Evolutionary conservation across 2,797 vertebrate species (phyloP), one percentile per base, ranked within the genome.

Genomic region (Gobionotothen gibberifrons): DNA sequence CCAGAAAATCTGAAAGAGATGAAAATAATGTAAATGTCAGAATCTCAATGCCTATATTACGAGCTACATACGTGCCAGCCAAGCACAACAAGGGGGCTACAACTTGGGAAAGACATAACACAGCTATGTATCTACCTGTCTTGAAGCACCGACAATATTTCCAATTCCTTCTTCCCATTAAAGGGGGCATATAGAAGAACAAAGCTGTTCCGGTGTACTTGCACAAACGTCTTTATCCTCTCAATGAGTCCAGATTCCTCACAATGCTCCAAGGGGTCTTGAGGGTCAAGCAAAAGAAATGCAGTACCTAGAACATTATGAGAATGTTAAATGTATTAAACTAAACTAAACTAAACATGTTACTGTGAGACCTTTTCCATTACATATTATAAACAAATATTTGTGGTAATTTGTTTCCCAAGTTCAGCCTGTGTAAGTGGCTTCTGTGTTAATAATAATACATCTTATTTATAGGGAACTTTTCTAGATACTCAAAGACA

Each of bases 201-300:
- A 83, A 98, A 97, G 78, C 97, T 93, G 87, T 98, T 98, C 44
- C 95, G 93, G 86, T 99, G 97, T 60, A 98, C 92, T 64, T 90
- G 93, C 79, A 95, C 86, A 85, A 99, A 99, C 29, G 85, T 95
- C 19, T 96, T 87, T 68, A 97, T 94, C 81, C 78, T 94, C 52
- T 83, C 89, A 78, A 90, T 86, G 63, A 96, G 76, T 22, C 75
- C 85, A 5, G 74, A 48, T 72, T 96, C 93, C 67, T 94, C 94
- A 47, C 88, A 72, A 61, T 63, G 69, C 39, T 58, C 85, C 17
- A 93, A 82, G 26, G 95, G 86, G 22, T 96, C 93, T 62, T 95
- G 91, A 59, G 85, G 77, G n/a, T 96, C 93, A 55, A 95, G 90
- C 79, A 98, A 81, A 69, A 99, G 87, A 93, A 99, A 99, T 13